Conservation (phyloP, 1,140 invertebrate genomes). For the Zeugodacus cucurbitae region DNA sequence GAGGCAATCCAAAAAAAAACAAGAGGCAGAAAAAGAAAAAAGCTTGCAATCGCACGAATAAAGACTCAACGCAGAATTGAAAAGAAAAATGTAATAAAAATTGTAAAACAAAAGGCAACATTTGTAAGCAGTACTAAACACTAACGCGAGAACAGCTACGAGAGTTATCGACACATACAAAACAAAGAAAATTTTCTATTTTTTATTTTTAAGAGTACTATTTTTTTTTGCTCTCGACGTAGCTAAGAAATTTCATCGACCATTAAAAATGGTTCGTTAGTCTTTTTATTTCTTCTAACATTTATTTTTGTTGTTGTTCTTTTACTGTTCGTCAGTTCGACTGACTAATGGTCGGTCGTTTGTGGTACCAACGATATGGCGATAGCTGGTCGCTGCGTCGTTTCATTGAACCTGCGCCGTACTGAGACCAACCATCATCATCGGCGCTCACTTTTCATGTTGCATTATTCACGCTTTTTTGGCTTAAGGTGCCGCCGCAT, state of each 20-base stretch:
- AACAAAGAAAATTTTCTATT: neutral
- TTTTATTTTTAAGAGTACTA: neutral
- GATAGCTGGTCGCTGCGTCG: neutral
- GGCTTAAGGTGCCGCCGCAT: conserved; percentile 26
- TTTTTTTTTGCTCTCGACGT: neutral
- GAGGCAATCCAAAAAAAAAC: neutral
- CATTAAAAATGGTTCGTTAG: conserved; percentile 20
- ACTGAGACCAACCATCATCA: neutral
- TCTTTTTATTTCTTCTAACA: neutral
- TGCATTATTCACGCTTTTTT: conserved; percentile 38
- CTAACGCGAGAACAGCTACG: neutral
- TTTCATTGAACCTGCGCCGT: conserved; percentile 6
- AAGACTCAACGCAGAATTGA: neutral
- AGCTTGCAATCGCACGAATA: conserved; percentile 5
- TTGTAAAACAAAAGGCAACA: neutral
- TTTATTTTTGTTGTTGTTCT: neutral
- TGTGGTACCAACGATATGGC: neutral
- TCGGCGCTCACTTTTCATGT: neutral
- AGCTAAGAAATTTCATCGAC: conserved; percentile 28
- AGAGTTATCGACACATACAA: neutral
- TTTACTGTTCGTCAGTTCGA: neutral
- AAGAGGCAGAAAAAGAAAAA: neutral
- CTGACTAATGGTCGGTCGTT: neutral
- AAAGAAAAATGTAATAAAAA: conserved; percentile 4
- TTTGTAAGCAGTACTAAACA: neutral